Percentiles rank a stretch among this genome's conserved stretches.
Conservation (phyloP, 2,888 invertebrate species). For the Acanthoscelides obtectus region DNA sequence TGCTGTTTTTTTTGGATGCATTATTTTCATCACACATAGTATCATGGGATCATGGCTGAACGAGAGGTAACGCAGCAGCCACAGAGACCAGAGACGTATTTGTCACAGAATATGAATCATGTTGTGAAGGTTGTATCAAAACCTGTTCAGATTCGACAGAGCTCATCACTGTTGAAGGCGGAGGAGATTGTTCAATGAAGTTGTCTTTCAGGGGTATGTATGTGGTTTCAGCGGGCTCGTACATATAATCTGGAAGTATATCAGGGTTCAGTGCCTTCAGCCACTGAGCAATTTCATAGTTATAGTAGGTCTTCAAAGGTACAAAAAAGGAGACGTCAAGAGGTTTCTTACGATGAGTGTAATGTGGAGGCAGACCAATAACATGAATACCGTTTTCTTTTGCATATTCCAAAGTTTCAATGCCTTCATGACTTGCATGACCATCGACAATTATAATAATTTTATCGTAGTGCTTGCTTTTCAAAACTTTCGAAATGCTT, state of each 20-base stretch:
- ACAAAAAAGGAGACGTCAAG: neutral
- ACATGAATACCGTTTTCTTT: slow-evolving; percentile 9
- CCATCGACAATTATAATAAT: neutral
- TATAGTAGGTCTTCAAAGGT: neutral
- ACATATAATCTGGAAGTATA: neutral
- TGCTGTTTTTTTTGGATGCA: no score
- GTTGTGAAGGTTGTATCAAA: no score
- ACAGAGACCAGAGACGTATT: no score
- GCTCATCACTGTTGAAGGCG: no score
- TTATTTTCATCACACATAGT: no score
- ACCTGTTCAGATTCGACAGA: no score
- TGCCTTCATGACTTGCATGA: slow-evolving; percentile 1
- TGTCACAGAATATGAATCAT: no score
- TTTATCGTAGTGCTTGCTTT: neutral
- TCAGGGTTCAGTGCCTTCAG: neutral
- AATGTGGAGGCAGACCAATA: neutral
- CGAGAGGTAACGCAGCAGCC: no score
- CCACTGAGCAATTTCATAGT: neutral
- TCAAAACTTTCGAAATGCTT: no score
- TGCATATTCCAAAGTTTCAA: slow-evolving; percentile 1
- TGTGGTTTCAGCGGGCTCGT: neutral
- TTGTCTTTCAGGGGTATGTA: no score
- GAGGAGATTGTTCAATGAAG: no score
- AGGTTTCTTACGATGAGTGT: neutral
- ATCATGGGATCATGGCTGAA: no score